Conservation (phyloP, 2,888 invertebrate genomes). For the Noctua pronuba region DNA sequence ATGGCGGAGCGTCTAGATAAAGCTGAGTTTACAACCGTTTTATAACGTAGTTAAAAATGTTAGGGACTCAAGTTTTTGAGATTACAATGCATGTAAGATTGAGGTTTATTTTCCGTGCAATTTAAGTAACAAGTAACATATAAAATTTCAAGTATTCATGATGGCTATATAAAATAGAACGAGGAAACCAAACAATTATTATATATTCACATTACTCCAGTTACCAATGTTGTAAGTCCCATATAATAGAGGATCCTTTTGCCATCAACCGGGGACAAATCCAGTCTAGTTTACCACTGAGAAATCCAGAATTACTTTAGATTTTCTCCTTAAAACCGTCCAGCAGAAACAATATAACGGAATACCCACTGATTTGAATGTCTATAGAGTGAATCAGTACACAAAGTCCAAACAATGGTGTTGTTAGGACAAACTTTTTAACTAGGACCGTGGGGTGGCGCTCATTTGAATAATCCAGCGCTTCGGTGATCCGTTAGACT, state of each 20-base stretch:
- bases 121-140: neutral
- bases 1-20: slow-evolving; percentile 62
- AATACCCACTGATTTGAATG: slow-evolving; percentile 59
- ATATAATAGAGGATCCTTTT: neutral
- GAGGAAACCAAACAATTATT: neutral
- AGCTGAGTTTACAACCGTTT: slow-evolving; percentile 59
- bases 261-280: neutral
- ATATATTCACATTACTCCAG: neutral
- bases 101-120: slow-evolving; percentile 11
- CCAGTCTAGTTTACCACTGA: neutral
- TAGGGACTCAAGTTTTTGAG: slow-evolving; percentile 4
- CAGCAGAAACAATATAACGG: slow-evolving; percentile 45
- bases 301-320: slow-evolving; percentile 12
- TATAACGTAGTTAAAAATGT: slow-evolving; percentile 63
- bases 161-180: neutral
- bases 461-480: slow-evolving; percentile 71
- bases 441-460: slow-evolving; percentile 61
- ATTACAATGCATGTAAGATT: slow-evolving; percentile 33
- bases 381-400: slow-evolving; percentile 66
- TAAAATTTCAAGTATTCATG: slow-evolving; percentile 13
- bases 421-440: slow-evolving; percentile 67
- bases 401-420: slow-evolving; percentile 64
- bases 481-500: slow-evolving; percentile 68
- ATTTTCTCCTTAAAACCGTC: slow-evolving; percentile 28
- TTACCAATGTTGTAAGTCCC: neutral